Base-by-base conservation (phyloP, 2,113 vertebrate species). In the Ornithorhynchus anatinus region DNA sequence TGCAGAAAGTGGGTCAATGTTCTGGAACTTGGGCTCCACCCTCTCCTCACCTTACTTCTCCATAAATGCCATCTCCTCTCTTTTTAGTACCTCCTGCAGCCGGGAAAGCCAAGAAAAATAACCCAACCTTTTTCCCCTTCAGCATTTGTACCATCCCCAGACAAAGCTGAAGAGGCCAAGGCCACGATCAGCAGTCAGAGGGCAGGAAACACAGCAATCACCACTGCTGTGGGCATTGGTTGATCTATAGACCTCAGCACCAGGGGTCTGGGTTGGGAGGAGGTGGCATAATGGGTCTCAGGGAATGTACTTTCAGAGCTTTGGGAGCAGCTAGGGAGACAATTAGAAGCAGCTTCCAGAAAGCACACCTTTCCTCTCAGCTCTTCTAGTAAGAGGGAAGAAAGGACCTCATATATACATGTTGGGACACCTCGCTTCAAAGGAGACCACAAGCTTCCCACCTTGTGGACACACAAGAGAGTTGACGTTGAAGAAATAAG, bases 331-430 rank as follows among this genome's bases (percentile, higher is more conserved):
- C 81, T 5, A 35, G 80, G 77, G 87, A 85, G 68, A 81, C 77
- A 89, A 90, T 90, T 89, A 90, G 78, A 17, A 6, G 70, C 44
- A 8, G 84, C 84, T 78, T 80, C 78, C 79, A 53, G 51, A 80
- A 82, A 86, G 71, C 44, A 75, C 70, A 63, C 25, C n/a, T 75
- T 39, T 81, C 76, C 76, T 80, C 75, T 79, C 74, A 85, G 79
- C 72, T 68, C 47, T 62, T 45, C 53, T 51, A 61, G 67, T 67
- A 72, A 79, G 66, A 72, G 33, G 5, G 63, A 78, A 81, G 60
- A 72, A 35, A 69, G 63, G 59, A 75, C 71, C 78, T 77, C 59
- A 68, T 75, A 58, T 16, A 23, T 37, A 54, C 35, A 29, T 84
- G 79, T 88, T 79, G 72, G 76, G 74, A 79, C 84, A 66, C 38